A percentile compares a stretch with the other conserved stretches of the same genome.
These are phyloP conservation scores for Acanthaster planci DNA, from an alignment of 35 echinoderm and acorn worm species.

Conservation along the genomic window DNA sequence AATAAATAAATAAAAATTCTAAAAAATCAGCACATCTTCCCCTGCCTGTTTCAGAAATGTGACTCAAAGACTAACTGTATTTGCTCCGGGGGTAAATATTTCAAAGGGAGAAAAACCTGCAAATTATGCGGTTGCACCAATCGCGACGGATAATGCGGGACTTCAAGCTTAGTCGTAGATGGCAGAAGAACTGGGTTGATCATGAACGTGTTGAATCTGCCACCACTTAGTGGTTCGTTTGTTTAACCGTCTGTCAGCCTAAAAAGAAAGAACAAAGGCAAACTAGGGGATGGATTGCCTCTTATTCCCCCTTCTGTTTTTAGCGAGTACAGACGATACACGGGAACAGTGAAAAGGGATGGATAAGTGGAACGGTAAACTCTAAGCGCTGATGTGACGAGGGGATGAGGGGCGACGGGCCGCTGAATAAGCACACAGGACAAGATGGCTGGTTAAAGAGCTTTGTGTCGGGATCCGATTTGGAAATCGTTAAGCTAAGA, in stretches of 20 bases:
- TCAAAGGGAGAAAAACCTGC: no score
- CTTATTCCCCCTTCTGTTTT: not conserved
- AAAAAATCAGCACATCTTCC: no score
- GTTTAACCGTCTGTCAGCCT: slow-evolving; percentile 21
- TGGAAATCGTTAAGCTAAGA: not conserved
- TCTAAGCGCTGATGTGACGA: not conserved
- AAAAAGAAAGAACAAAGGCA: not conserved
- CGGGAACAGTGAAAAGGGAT: not conserved
- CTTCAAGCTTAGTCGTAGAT: no score
- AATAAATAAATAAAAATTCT: no score
- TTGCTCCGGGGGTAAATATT: no score
- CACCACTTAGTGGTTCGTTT: slow-evolving; percentile 12
- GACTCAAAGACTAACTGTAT: no score
- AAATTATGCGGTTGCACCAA: no score
- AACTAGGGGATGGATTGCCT: not conserved
- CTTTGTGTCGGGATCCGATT: slow-evolving; percentile 1
- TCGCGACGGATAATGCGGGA: no score
- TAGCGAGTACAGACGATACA: not conserved
- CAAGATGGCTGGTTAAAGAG: not conserved
- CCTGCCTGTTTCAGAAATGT: no score
- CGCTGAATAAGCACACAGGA: not conserved
- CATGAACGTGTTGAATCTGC: slow-evolving; percentile 13
- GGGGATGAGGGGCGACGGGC: not conserved
- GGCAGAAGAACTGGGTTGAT: slow-evolving; percentile 5
- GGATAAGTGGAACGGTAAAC: slow-evolving; percentile 6